Percentiles rank a stretch among this genome's conserved stretches.
These are phyloP conservation scores for Paramormyrops hopkinsi DNA, from an alignment of 2,797 vertebrate species.

Conservation along the genomic window DNA sequence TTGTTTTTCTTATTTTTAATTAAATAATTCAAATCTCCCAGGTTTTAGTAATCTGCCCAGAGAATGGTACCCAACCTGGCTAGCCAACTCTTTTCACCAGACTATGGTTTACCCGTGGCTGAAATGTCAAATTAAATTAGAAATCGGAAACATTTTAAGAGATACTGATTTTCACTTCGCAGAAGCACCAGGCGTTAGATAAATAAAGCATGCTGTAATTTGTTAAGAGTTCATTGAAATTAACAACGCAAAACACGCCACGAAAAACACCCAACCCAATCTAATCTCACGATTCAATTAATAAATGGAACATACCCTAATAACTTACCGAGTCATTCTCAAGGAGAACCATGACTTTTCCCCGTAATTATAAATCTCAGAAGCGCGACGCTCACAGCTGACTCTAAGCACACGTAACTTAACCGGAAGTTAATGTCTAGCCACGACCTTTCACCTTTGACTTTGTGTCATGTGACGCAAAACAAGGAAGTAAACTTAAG, in stretches of 20 bases:
- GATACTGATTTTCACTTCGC: background rate
- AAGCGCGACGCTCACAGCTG: background rate
- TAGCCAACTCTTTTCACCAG: background rate
- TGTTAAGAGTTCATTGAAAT: background rate
- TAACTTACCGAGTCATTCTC: constrained; percentile 70
- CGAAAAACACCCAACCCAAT: background rate
- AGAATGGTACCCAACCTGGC: background rate
- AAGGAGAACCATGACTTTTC: constrained; percentile 61
- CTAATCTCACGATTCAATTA: background rate
- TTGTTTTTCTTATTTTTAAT: background rate
- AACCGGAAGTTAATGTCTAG: constrained; percentile 59
- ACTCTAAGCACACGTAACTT: constrained; percentile 31
- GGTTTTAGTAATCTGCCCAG: background rate
- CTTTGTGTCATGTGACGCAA: background rate
- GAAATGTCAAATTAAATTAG: background rate
- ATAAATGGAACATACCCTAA: background rate
- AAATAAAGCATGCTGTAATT: background rate
- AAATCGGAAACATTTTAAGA: background rate
- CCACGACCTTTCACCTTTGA: constrained; percentile 43
- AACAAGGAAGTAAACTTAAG: background rate
- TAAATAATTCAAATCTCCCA: background rate
- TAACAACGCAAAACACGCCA: background rate
- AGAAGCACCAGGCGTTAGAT: background rate
- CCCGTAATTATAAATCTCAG: background rate
- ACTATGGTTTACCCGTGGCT: background rate